Evolutionary conservation across 2,888 invertebrate genomes (phyloP), one percentile per base, ranked within the genome.

Genomic region (Exephanes ischioxanthus): DNA sequence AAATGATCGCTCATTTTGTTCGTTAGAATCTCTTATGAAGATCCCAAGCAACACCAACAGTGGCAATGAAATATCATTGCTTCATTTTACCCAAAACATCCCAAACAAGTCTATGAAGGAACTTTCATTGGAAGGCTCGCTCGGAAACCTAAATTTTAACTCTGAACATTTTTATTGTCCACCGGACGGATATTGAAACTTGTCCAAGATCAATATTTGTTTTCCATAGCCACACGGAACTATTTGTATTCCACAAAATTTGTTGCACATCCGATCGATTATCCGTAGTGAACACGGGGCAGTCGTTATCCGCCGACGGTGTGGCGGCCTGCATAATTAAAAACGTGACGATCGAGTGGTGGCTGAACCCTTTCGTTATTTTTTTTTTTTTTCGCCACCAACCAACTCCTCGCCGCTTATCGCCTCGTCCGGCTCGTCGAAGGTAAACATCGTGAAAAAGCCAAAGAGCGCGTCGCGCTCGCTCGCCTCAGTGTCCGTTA

Each of bases 361-460:
- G 88, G 89, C 87, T 88, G 87, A 90, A 87, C 87, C 87, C 89
- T 87, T 84, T 82, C 85, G 78, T 80, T 86, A 75, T 63, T 80
- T 48, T 61, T 63, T 75, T 63, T 75, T 81, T 87, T 88, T 85
- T 89, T 81, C 71, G 70, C 67, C 71, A 67, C 72, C 78, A 67
- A 78, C 83, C 77, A 80, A 81, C 83, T 89, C 89, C 88, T 87
- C 86, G 73, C 75, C 86, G 91, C 92, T 92, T 92, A 92, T 92
- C 92, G 90, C 90, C 88, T 76, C 88, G 89, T 88, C 92, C 92
- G 91, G 90, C 87, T 88, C 91, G 89, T 89, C 90, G 89, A 86
- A 86, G 83, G 91, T 90, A 93, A 93, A 93, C 93, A 93, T 92
- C 91, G 91, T 91, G 92, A 93, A 93, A 93, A 93, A 93, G 91